These are phyloP conservation scores for Brachyrhaphis roseni DNA, from an alignment of 2,797 vertebrate genomes.

Conservation along the genomic window DNA sequence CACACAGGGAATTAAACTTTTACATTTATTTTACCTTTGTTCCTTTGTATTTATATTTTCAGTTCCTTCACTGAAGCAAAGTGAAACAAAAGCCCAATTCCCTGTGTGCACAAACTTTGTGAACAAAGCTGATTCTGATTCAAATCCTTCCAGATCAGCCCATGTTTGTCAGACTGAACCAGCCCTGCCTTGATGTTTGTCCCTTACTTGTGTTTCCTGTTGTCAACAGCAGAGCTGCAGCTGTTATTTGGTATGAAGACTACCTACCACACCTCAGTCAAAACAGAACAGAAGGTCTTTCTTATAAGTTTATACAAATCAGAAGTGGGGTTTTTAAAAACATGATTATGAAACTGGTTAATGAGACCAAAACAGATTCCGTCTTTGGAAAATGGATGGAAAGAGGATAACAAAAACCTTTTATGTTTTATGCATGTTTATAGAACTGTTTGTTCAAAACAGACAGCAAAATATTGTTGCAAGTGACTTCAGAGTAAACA, in stretches of 20 bases:
- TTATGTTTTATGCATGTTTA: background rate
- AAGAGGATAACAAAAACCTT: slow-evolving; percentile 38
- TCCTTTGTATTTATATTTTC: background rate
- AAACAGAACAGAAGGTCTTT: slow-evolving; percentile 56
- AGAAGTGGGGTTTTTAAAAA: background rate
- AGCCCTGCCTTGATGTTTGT: slow-evolving; percentile 34
- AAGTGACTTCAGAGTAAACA: slow-evolving; percentile 17
- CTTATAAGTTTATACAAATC: slow-evolving; percentile 22
- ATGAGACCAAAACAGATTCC: slow-evolving; percentile 33
- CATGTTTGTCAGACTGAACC: slow-evolving; percentile 21
- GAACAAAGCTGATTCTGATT: background rate
- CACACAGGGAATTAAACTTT: background rate
- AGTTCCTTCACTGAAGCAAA: background rate
- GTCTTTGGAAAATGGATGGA: slow-evolving; percentile 51
- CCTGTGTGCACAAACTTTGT: background rate
- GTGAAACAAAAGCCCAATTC: background rate
- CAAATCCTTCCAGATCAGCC: background rate
- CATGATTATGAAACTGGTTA: slow-evolving; percentile 26
- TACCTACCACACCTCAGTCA: slow-evolving; percentile 66
- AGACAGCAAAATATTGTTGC: slow-evolving; percentile 15
- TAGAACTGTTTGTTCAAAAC: slow-evolving; percentile 11
- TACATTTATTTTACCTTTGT: background rate
- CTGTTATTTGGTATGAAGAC: slow-evolving; percentile 64
- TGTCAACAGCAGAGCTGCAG: slow-evolving; percentile 64
- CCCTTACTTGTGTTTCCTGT: slow-evolving; percentile 45